Base-by-base conservation (phyloP, 2,888 invertebrate species). In the Mylabris sibirica region DNA sequence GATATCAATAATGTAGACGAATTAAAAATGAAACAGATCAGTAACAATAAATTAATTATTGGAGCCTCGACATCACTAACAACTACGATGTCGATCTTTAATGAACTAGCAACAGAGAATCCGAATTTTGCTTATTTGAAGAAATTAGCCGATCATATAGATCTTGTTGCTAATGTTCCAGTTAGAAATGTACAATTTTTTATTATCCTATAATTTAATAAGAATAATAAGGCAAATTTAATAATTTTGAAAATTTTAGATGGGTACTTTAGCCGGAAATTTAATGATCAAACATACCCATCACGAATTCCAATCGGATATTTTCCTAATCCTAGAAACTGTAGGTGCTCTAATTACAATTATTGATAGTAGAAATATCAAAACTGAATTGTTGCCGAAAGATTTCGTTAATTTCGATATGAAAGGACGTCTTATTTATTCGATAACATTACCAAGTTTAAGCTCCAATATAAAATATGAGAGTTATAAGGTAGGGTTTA, bases 221-320 rank as follows among this genome's bases (percentile, higher is more conserved):
- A 17, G 11, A 49, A 49, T 8, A 49, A 20, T 3, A 3, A 11
- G 8, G 8, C 30, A 30, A 3, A 30, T 30, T 3, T 20, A 20
- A 41, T 30, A 17, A 8, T 9, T 22, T 22, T 11, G 14, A 2
- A 26, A 2, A 12, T 57, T 66, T 41, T 78, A 90, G 90, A 85
- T 88, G 66, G 93, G 91, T 30, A 90, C 90, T 0, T 84, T 93
- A 68, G 93, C 91, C 66, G 93, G 93, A n/a, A 93, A 93, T 79
- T 78, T 91, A 62, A 87, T 88, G 82, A 85, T 92, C 75, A 94
- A 94, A 80, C 89, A 92, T 78, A 79, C 84, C 22, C 87, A 92
- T 77, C 86, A 84, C 1, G 90, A 91, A 53, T 94, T 94, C 79
- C 91, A 90, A 0, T 94, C 94, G 0, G 94, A 94, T 79, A 79